These are phyloP conservation scores for Baryphthengus martii DNA, from an alignment of 2,113 vertebrate genomes.

Conservation along the genomic window DNA sequence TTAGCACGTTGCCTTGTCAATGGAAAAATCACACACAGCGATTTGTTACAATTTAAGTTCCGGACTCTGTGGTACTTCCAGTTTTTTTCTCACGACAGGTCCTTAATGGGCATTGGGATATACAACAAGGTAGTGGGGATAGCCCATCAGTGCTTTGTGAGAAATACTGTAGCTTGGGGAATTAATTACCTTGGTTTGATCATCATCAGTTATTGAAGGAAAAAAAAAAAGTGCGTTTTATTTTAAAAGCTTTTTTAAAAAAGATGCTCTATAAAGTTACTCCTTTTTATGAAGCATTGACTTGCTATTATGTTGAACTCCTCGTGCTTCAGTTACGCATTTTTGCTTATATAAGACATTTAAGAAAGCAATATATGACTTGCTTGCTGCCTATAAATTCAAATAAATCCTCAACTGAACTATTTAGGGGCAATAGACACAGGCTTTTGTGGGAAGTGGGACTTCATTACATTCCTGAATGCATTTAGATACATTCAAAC, in stretches of 20 bases:
- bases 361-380: constrained; percentile 41
- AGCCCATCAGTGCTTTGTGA: background rate
- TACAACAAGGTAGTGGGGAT: background rate
- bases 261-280: background rate
- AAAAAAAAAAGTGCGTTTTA: background rate
- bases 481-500: constrained; percentile 26
- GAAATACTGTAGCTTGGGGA: background rate
- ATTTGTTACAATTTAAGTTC: background rate
- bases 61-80: background rate
- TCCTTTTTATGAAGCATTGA: background rate
- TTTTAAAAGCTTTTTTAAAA: background rate
- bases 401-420: constrained; percentile 50
- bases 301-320: constrained; percentile 28
- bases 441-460: background rate
- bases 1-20: background rate
- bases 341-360: constrained; percentile 64
- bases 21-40: background rate
- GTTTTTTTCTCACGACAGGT: background rate
- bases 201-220: background rate
- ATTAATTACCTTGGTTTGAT: background rate
- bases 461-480: constrained; percentile 52
- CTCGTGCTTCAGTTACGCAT: background rate
- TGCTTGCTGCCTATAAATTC: constrained; percentile 59
- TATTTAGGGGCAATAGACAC: constrained; percentile 35
- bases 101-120: background rate